Conservation (phyloP, 2,888 invertebrate species). For the Xestia sexstrigata region DNA sequence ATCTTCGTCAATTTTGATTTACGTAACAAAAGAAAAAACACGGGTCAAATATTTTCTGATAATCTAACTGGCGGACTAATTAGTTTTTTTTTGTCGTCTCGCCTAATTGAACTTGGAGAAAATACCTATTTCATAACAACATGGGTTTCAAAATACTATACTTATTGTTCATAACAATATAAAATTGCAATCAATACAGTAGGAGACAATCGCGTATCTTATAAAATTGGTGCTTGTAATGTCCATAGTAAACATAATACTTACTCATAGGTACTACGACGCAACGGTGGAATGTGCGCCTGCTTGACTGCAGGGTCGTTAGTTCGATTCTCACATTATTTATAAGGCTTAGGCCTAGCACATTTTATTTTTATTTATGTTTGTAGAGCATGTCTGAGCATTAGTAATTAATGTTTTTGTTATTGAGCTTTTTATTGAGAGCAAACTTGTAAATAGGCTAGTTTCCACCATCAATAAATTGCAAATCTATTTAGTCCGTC, state of each 20-base stretch:
- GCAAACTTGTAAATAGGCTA: neutral
- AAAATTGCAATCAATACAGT: neutral
- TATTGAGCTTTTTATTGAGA: neutral
- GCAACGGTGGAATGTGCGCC: conserved; percentile 5
- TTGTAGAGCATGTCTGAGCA: neutral
- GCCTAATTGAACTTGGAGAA: too few species aligned
- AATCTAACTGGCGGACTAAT: too few species aligned
- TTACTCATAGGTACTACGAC: neutral
- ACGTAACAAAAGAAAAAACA: too few species aligned
- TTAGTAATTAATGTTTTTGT: too few species aligned
- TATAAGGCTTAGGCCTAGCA: neutral
- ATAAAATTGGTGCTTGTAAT: neutral
- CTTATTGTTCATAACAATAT: too few species aligned
- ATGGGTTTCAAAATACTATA: too few species aligned
- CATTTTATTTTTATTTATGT: conserved; percentile 2
- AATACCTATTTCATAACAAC: too few species aligned
- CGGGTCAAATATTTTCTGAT: too few species aligned
- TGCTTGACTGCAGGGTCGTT: conserved; percentile 7
- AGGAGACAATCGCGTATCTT: neutral
- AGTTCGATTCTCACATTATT: conserved; percentile 32
- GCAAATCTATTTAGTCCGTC: too few species aligned
- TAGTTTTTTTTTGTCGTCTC: too few species aligned
- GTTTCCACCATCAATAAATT: too few species aligned
- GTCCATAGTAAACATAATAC: neutral
- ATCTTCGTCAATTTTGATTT: too few species aligned